phyloP scores from a whole-genome alignment of 2,888 invertebrate genomes.

The Cistogaster globosa region DNA sequence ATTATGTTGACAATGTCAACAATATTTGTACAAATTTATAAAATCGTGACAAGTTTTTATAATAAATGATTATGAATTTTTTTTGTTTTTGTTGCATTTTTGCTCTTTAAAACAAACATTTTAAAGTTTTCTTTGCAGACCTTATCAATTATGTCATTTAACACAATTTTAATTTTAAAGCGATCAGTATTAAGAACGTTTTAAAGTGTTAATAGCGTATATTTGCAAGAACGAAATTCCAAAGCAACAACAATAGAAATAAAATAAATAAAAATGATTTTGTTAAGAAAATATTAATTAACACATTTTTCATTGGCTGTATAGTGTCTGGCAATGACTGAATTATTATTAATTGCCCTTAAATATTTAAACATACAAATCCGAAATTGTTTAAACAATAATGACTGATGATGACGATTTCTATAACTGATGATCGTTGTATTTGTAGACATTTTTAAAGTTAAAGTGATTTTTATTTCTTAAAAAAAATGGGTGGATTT shows the following conservation, averaged over 20 bases:
- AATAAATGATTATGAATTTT: slow-evolving; percentile 61
- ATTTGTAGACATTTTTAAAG: neutral
- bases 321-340: neutral
- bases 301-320: neutral
- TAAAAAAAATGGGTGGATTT: slow-evolving; percentile 32
- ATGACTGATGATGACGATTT: neutral
- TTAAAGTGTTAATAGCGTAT: slow-evolving; percentile 26
- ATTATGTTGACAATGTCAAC: slow-evolving; percentile 66
- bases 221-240: slow-evolving; percentile 6
- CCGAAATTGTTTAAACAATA: neutral
- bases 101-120: slow-evolving; percentile 20
- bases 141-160: slow-evolving; percentile 9
- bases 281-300: slow-evolving; percentile 32
- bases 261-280: slow-evolving; percentile 9
- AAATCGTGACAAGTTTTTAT: slow-evolving; percentile 59
- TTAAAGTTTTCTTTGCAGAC: slow-evolving; percentile 10
- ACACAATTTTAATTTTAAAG: neutral
- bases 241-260: slow-evolving; percentile 13
- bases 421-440: neutral
- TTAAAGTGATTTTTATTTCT: neutral
- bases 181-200: slow-evolving; percentile 30
- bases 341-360: slow-evolving; percentile 42
- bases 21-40: slow-evolving; percentile 18
- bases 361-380: slow-evolving; percentile 36
- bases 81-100: neutral